phyloP scores from a whole-genome alignment of 2,113 vertebrate species.

The Nesoenas mayeri region DNA sequence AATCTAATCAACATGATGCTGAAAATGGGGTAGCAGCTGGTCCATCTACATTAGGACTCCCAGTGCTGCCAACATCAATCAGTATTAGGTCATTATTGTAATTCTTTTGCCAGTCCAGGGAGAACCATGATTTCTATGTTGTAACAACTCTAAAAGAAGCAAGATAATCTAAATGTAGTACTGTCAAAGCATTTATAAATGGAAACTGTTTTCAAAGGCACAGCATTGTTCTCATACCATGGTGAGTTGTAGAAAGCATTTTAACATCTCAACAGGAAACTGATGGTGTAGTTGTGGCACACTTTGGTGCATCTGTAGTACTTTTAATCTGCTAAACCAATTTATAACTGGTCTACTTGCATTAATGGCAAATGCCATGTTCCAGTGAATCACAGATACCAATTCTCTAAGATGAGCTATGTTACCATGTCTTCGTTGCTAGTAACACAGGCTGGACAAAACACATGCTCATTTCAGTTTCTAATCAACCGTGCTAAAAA shows the following conservation, averaged over 20 bases:
- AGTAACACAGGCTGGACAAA: not conserved
- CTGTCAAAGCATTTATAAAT: not conserved
- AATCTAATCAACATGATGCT: not conserved
- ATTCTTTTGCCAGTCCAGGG: not conserved
- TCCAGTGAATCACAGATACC: not conserved
- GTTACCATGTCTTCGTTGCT: accelerated
- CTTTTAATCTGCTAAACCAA: not conserved
- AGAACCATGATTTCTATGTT: not conserved
- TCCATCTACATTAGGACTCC: not conserved
- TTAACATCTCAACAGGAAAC: not conserved
- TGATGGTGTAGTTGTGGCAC: not conserved
- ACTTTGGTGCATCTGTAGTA: not conserved
- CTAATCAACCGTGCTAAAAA: not conserved
- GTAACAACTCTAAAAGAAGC: not conserved
- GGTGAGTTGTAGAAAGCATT: not conserved
- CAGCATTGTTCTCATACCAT: not conserved
- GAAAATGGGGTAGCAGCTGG: not conserved
- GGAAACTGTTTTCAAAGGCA: not conserved
- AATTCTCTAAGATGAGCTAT: accelerated
- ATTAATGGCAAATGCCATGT: not conserved
- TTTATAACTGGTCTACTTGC: not conserved
- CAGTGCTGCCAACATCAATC: not conserved
- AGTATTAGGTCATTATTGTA: not conserved
- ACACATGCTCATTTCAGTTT: not conserved
- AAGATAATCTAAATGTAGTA: not conserved